Base-by-base conservation (phyloP, 2,888 invertebrate species). In the Ernsta delagoae region DNA sequence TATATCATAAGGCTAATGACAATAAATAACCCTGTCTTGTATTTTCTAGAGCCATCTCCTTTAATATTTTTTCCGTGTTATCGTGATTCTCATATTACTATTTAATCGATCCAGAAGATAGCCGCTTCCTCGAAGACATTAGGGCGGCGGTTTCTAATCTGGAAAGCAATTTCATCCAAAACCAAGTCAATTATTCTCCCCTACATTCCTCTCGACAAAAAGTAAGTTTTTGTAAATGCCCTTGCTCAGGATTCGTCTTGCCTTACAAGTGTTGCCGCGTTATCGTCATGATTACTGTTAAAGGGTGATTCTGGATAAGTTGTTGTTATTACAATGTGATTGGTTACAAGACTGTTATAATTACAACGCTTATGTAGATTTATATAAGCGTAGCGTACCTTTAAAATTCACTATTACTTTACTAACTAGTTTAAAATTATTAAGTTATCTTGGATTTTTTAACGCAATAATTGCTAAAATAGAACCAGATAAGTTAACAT, bases 171-270 rank as follows among this genome's bases (percentile, higher is more conserved):
- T 62, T 67, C n/a, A 56, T 45, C 67, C 61, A 67, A 61, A 67
- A 61, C 56, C 36, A n/a, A 67, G 75, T 72, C 75, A 75, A 72
- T 74, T 77, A 78, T 72, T 67, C 36, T 76, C 77, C 74, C 65
- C 73, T 65, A 74, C 81, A 81, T 82, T 82, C 80, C 80, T 75
- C 8, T 61, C 65, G 65, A 75, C 71, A 80, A 80, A 81, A 81
- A 79, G 65, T 56, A 70, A 70, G 74, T 76, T 79, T 77, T 75
- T 74, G 75, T 78, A 75, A 31, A 9, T 56, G 12, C 56, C 77
- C 77, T 72, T 78, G 71, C 67, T 74, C 81, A 85, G 87, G 85
- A 90, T 90, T 90, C 89, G 89, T 88, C 85, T 85, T 86, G 90
- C 83, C 83, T 75, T 80, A 85, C 88, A 87, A 87, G 86, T 90